Evolutionary conservation across 2,888 invertebrate genomes (phyloP).

Genomic region (Melinopterus prodromus): DNA sequence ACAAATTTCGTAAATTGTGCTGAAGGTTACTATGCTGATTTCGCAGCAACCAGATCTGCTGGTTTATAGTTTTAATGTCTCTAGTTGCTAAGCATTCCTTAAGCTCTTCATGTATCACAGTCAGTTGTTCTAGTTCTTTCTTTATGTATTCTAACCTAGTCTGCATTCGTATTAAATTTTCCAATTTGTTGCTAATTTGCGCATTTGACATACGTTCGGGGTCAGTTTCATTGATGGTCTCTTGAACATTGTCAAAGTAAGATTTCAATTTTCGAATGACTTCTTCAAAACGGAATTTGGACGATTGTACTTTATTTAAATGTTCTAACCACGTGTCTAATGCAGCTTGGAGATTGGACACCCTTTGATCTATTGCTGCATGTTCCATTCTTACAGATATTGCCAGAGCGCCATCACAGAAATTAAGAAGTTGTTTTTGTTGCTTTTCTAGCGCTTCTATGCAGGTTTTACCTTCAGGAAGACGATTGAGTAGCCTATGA

Average conservation of each 20-base stretch:
- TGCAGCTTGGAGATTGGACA: constrained; percentile 82
- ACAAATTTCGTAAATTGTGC: constrained; percentile 76
- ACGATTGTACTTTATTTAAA: constrained; percentile 70
- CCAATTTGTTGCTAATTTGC: constrained; percentile 71
- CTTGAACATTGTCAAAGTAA: constrained; percentile 72
- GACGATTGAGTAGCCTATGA: constrained; percentile 71
- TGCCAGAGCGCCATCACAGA: constrained; percentile 80
- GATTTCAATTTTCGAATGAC: constrained; percentile 68
- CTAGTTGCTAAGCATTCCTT: constrained; percentile 86
- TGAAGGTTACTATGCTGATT: constrained; percentile 85
- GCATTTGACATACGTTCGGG: constrained; percentile 67
- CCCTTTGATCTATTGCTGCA: constrained; percentile 77
- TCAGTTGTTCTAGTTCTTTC: constrained; percentile 74
- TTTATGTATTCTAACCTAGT: constrained; percentile 67
- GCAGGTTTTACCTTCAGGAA: constrained; percentile 75
- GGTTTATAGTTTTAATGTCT: constrained; percentile 82
- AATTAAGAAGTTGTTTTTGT: constrained; percentile 71
- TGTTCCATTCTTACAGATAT: constrained; percentile 85
- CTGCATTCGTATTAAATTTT: constrained; percentile 69
- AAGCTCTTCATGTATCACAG: constrained; percentile 80
- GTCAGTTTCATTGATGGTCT: constrained; percentile 66
- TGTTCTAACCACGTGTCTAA: constrained; percentile 84
- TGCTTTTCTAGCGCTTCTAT: constrained; percentile 69
- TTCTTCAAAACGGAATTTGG: constrained; percentile 71
- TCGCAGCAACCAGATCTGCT: constrained; percentile 78